A percentile compares a stretch with the other conserved stretches of the same genome.
Evolutionary conservation across 1,140 invertebrate species (phyloP).

Genomic region (Hycleus phaleratus): DNA sequence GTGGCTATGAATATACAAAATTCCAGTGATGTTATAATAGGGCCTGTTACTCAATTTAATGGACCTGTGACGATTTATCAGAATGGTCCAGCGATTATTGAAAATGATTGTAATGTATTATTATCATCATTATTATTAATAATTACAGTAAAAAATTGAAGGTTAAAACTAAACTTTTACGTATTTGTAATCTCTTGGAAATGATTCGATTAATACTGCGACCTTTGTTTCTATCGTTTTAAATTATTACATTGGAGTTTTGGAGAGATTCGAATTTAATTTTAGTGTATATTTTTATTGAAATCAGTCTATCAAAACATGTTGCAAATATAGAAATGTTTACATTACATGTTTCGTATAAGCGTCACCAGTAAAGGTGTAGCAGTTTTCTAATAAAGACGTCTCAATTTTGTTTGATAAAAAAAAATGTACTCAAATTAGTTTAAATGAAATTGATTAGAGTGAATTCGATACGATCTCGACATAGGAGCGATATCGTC

Average conservation of each 20-base stretch:
- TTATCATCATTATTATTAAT: not conserved
- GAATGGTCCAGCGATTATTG: not conserved
- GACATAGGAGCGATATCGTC: not conserved
- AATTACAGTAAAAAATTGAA: not conserved
- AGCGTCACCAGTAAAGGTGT: no score
- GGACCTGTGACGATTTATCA: conserved; percentile 42
- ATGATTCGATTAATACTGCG: not conserved
- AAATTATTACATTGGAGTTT: not conserved
- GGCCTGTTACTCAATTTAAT: conserved; percentile 42
- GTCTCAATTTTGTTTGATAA: not conserved
- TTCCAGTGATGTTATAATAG: conserved; percentile 41
- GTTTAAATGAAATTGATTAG: conserved; percentile 8
- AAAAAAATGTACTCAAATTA: not conserved
- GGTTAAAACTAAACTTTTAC: not conserved
- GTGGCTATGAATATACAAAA: conserved; percentile 17
- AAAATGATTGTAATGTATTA: not conserved
- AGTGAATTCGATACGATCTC: conserved; percentile 3
- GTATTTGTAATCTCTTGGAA: no score
- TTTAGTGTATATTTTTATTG: not conserved
- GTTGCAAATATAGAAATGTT: conserved; percentile 7
- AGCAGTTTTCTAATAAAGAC: not conserved
- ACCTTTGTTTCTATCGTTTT: not conserved
- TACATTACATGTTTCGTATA: not conserved
- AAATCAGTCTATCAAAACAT: conserved; percentile 1
- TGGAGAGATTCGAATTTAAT: no score